Percentiles rank a stretch among this genome's conserved stretches.
phyloP scores from a whole-genome alignment of 1,140 invertebrate genomes.

The Drosophila arawakana region DNA sequence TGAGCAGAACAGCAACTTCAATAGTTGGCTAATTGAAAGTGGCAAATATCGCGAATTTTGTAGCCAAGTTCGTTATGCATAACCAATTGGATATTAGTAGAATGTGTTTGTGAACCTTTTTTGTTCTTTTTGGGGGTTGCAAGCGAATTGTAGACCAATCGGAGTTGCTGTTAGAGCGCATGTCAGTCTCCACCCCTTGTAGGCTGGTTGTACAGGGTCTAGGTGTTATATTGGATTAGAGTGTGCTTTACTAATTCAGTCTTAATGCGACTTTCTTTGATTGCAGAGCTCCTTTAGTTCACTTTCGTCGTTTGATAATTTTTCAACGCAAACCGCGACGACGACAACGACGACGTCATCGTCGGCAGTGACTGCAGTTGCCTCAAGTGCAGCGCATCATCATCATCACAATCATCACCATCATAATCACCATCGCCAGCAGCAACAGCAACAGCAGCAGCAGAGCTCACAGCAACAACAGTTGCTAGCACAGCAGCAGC shows the following conservation, averaged over 20 bases:
- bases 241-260: slow-evolving; percentile 56
- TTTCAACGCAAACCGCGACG: slow-evolving; percentile 73
- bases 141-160: slow-evolving; percentile 47
- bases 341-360: slow-evolving; percentile 58
- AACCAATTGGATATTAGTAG: slow-evolving; percentile 60
- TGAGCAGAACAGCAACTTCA: slow-evolving; percentile 31
- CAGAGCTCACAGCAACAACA: slow-evolving; percentile 49
- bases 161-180: slow-evolving; percentile 50
- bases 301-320: slow-evolving; percentile 82
- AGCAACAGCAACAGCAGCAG: slow-evolving; percentile 25
- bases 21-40: slow-evolving; percentile 61
- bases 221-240: not conserved
- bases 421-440: slow-evolving; percentile 53
- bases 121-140: slow-evolving; percentile 49
- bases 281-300: slow-evolving; percentile 84
- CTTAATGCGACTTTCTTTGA: slow-evolving; percentile 41
- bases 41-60: slow-evolving; percentile 36
- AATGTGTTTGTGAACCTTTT: not conserved
- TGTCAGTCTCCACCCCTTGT: slow-evolving; percentile 65
- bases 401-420: slow-evolving; percentile 49
- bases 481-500: slow-evolving; percentile 47
- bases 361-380: slow-evolving; percentile 47
- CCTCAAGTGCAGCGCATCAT: slow-evolving; percentile 44
- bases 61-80: slow-evolving; percentile 37
- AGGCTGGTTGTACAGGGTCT: not conserved